Evolutionary conservation across 2,113 vertebrate genomes (phyloP).

Genomic region (Atrichornis clamosus): DNA sequence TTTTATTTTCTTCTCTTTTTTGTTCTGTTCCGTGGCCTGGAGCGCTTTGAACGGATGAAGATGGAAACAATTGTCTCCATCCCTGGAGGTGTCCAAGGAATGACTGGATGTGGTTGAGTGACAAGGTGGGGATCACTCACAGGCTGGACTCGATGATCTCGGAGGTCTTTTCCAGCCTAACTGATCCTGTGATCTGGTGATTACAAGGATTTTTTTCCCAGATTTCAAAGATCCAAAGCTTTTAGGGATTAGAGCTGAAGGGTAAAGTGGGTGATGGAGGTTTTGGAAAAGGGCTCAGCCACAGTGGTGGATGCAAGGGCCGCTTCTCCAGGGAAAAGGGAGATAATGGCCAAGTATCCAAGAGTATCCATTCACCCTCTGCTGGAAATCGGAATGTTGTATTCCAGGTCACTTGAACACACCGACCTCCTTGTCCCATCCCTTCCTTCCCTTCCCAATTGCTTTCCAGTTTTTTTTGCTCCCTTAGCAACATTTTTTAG

Average conservation of each 20-base stretch:
- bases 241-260: background rate
- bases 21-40: background rate
- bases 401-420: background rate
- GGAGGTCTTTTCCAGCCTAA: background rate
- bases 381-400: background rate
- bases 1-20: background rate
- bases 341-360: background rate
- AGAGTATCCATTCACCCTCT: background rate
- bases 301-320: background rate
- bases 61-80: background rate
- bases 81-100: background rate
- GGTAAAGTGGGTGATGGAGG: background rate
- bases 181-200: background rate
- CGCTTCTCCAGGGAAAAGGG: background rate
- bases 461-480: background rate
- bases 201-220: background rate
- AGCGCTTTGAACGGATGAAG: fast-evolving
- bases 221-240: background rate
- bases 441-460: background rate
- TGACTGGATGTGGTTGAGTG: background rate
- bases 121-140: too few relatives aligned
- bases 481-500: background rate
- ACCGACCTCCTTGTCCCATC: background rate
- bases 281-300: background rate
- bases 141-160: background rate